A percentile compares a stretch with the other conserved stretches of the same genome.
Conservation (phyloP, 2,797 vertebrate species). For the Austrolebias charrua region DNA sequence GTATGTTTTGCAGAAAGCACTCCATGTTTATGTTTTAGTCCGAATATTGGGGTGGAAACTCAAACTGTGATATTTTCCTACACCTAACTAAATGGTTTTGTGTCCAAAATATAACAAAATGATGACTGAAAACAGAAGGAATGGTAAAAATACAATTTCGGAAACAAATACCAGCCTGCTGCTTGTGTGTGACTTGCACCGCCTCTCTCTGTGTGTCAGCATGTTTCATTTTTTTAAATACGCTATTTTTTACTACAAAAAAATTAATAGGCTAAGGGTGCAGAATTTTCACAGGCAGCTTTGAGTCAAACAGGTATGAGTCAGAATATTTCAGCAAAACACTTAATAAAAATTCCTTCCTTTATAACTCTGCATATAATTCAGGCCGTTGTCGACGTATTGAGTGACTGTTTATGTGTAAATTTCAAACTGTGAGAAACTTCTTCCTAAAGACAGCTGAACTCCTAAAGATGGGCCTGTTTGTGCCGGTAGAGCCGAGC, state of each 20-base stretch:
- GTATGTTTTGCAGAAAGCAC: too few species aligned
- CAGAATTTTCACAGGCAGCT: not conserved
- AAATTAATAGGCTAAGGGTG: not conserved
- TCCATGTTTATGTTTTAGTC: too few species aligned
- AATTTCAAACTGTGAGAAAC: constrained; percentile 44
- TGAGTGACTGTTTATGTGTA: constrained; percentile 49
- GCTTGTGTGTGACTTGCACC: too few species aligned
- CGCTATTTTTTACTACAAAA: not conserved
- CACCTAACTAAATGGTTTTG: too few species aligned
- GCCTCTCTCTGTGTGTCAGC: too few species aligned
- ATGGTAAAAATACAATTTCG: too few species aligned
- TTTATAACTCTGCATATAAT: constrained; percentile 54
- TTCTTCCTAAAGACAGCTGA: constrained; percentile 57
- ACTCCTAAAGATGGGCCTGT: constrained; percentile 65
- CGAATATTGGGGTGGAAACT: too few species aligned
- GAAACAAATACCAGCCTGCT: too few species aligned
- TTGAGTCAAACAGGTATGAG: constrained; percentile 12
- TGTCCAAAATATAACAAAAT: too few species aligned
- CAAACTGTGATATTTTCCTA: too few species aligned
- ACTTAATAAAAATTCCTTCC: constrained; percentile 65
- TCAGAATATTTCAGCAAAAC: constrained; percentile 16
- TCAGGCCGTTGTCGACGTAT: constrained; percentile 64
- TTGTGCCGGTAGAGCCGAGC: constrained; percentile 67
- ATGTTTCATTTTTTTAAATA: too few species aligned
- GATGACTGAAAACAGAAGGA: too few species aligned